phyloP scores from a whole-genome alignment of 1,140 invertebrate genomes.

The Pararge aegeria region DNA sequence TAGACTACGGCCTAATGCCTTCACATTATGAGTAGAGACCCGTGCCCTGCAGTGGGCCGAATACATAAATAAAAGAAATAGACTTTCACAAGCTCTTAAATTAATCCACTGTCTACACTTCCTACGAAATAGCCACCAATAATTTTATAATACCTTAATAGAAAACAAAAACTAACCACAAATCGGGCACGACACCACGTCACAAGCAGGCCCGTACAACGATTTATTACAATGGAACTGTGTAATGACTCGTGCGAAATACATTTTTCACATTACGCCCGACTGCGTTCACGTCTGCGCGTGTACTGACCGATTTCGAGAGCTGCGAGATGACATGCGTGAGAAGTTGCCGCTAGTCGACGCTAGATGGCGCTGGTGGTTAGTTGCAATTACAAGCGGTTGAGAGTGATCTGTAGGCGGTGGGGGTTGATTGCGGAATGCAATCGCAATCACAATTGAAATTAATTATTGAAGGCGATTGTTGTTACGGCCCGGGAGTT shows the following conservation, averaged over 20 bases:
- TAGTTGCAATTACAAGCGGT: not conserved
- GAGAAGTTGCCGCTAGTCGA: constrained; percentile 11
- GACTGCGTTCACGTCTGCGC: constrained; percentile 30
- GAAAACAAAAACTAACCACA: constrained; percentile 5
- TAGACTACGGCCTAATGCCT: too few species aligned
- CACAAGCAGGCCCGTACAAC: constrained; percentile 27
- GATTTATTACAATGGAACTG: constrained; percentile 44
- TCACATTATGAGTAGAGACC: too few species aligned
- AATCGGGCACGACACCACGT: constrained; percentile 27
- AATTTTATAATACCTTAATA: not conserved
- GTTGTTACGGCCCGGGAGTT: not conserved
- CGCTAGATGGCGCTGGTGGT: constrained; percentile 28
- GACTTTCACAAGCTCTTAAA: too few species aligned
- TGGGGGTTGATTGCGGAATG: not conserved
- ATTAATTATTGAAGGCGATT: not conserved
- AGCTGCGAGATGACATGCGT: constrained; percentile 19
- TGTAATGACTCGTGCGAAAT: constrained; percentile 35
- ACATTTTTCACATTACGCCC: constrained; percentile 42
- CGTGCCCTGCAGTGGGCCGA: too few species aligned
- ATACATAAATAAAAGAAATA: too few species aligned
- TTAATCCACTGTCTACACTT: too few species aligned
- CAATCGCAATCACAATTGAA: not conserved
- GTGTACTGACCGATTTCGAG: constrained; percentile 20
- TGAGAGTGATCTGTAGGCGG: too few species aligned
- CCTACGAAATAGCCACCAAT: not conserved